Evolutionary conservation across 1,140 invertebrate species (phyloP), one percentile per base, ranked within the genome.

Genomic region (Harlomillsia oculata): DNA sequence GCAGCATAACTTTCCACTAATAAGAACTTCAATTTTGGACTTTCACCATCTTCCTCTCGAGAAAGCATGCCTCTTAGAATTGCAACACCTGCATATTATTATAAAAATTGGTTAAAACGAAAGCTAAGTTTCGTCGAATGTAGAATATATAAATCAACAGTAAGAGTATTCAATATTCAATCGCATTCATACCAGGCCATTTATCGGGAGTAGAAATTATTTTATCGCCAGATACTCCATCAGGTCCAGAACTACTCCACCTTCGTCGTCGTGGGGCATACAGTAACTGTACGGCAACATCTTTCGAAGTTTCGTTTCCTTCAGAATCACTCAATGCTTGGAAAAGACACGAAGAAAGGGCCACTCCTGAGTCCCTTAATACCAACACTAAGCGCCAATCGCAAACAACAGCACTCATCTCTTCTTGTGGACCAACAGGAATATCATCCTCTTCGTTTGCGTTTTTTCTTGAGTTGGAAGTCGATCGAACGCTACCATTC

Each of bases 311-410:
- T 26, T 52, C 56, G 20, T 18, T 51, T 9, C 63, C 62, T 63
- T 98, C 94, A 1, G 91, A 94, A 72, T 97, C 94, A 73, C 93
- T 98, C 1, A 99, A 77, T 29, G 92, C 95, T 74, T 99, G 95
- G 74, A 99, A 99, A 60, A 99, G 91, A 73, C 95, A 98, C 9
- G 95, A 89, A 14, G 94, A 97, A 3, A 99, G 75, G 0, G 95
- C 93, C 8, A 97, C 85, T 0, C 91, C 85, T 26, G 98, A 74
- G 70, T 98, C 94, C 43, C 94, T 75, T 20, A 97, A 72, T 9
- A 92, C 85, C 68, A 89, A 82, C 52, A 97, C 80, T 66, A 89
- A 39, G 32, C 64, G 43, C 61, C 61, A 63, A 52, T 63, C 61
- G 57, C 63, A 65, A 29, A 60, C 63, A 9, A 58, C 54, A 21